Conservation (phyloP, 1,140 invertebrate genomes). For the Harlomillsia oculata region DNA sequence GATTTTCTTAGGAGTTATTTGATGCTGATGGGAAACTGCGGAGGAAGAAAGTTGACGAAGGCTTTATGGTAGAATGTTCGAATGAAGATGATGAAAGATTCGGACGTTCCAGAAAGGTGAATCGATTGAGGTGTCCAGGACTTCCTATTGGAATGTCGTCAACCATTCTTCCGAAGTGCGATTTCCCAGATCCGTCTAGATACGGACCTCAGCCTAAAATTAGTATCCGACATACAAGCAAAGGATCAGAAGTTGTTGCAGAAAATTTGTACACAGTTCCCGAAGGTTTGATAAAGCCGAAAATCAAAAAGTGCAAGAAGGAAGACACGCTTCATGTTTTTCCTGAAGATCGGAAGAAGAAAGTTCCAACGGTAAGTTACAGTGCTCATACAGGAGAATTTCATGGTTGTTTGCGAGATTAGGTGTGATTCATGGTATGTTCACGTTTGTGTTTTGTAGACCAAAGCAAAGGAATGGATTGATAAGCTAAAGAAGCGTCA, state of each 20-base stretch:
- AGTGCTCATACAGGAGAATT: neutral
- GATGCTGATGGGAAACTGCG: no score
- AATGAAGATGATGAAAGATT: no score
- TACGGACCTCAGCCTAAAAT: conserved; percentile 16
- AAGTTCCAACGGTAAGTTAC: conserved; percentile 15
- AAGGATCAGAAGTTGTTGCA: conserved; percentile 21
- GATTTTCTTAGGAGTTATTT: no score
- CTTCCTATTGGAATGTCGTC: no score
- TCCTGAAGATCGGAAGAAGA: conserved; percentile 18
- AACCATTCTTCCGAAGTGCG: no score
- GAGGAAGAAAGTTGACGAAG: no score
- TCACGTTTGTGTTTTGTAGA: conserved; percentile 10
- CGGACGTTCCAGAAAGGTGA: no score
- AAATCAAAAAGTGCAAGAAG: conserved; percentile 11
- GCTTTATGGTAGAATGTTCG: no score
- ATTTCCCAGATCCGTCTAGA: conserved; percentile 1
- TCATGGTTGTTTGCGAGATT: neutral
- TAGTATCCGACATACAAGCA: conserved; percentile 10
- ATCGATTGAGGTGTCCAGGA: no score
- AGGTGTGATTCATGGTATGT: neutral
- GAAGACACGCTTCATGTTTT: conserved; percentile 21
- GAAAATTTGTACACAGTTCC: conserved; percentile 29
- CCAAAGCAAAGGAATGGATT: conserved; percentile 47
- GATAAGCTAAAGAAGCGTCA: conserved; percentile 62
- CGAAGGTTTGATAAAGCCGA: neutral